Evolutionary conservation across 2,888 invertebrate genomes (phyloP).

Genomic region (Unio delphinus): DNA sequence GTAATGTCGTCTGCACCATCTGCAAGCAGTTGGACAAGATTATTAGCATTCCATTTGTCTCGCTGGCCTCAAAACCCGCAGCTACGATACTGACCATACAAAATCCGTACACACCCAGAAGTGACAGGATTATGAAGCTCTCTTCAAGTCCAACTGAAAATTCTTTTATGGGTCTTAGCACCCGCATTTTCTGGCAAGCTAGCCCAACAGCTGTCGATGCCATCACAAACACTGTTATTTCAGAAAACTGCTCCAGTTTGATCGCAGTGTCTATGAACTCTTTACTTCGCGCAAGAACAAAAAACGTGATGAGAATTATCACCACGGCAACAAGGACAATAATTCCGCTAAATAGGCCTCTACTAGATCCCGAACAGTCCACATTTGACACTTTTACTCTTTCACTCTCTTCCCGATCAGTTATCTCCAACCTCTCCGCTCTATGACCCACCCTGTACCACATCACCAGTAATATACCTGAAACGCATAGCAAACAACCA

Average conservation of each 20-base stretch:
- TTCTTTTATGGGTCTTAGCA: conserved; percentile 36
- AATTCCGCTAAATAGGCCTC: conserved; percentile 83
- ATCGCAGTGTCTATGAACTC: conserved; percentile 87
- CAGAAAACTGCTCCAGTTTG: conserved; percentile 92
- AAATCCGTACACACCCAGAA: conserved; percentile 92
- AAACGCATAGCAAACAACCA: conserved; percentile 6
- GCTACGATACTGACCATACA: conserved; percentile 94
- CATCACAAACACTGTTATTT: conserved; percentile 88
- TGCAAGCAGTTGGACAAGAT: conserved; percentile 91
- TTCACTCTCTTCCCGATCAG: conserved; percentile 4
- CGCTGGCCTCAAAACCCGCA: conserved; percentile 84
- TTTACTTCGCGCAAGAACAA: conserved; percentile 85
- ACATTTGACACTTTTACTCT: conserved; percentile 67
- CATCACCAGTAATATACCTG: conserved; percentile 92
- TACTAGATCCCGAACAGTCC: conserved; percentile 94
- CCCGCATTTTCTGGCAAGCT: conserved; percentile 87
- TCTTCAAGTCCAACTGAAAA: conserved; percentile 54
- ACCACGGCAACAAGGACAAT: conserved; percentile 77
- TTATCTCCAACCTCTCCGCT: conserved; percentile 2
- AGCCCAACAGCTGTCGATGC: conserved; percentile 89
- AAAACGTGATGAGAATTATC: conserved; percentile 89
- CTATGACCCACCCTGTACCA: conserved; percentile 83
- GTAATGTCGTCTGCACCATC: conserved; percentile 92
- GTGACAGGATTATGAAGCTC: conserved; percentile 86
- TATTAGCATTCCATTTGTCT: conserved; percentile 87